Evolutionary conservation across 2,113 vertebrate species (phyloP), one percentile per base, ranked within the genome.

Genomic region (Mus spicilegus): DNA sequence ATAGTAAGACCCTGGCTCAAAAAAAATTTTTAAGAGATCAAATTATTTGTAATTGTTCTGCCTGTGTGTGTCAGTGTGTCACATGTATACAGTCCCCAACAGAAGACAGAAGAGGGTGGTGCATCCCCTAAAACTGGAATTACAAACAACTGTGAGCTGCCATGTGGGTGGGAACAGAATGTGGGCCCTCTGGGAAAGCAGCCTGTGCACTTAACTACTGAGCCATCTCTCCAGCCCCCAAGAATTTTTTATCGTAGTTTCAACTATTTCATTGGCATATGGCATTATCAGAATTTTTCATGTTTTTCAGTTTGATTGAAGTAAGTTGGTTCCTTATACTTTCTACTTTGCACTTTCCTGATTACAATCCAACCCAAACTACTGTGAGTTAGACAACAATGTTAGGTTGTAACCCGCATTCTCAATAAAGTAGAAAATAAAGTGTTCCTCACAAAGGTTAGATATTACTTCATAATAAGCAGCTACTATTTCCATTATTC

Each of bases 341-440:
- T 93, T 93, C 80, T 89, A 91, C 39, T 95, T 56, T 51, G 4
- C 39, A 96, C 61, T 95, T 75, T 94, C 56, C 61, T 89, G 56
- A 76, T 90, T 92, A 80, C 65, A 96, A 93, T 54, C 85, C 46
- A 81, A 19, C 10, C 39, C 72, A 16, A 36, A 36, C 49, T 75
- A 26, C 61, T 94, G 3, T 76, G 58, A 94, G 10, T 90, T 46
- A 77, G 58, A 97, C 49, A 80, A 77, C 13, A 46, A 46, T 85
- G 46, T 3, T 87, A 58, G 93, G 51, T 1, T 92, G 2, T 58
- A 95, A 94, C 4, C 6, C 90, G 28, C 75, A 90, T 63, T 70
- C 85, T 87, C 49, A 49, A 67, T 30, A 67, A 65, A 96, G 19
- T 8, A 91, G 17, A 88, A 93, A 85, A 82, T 93, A 81, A 87